A percentile compares a stretch with the other conserved stretches of the same genome.
Evolutionary conservation across 2,797 vertebrate species (phyloP).

Genomic region (Fistularia commersonii): DNA sequence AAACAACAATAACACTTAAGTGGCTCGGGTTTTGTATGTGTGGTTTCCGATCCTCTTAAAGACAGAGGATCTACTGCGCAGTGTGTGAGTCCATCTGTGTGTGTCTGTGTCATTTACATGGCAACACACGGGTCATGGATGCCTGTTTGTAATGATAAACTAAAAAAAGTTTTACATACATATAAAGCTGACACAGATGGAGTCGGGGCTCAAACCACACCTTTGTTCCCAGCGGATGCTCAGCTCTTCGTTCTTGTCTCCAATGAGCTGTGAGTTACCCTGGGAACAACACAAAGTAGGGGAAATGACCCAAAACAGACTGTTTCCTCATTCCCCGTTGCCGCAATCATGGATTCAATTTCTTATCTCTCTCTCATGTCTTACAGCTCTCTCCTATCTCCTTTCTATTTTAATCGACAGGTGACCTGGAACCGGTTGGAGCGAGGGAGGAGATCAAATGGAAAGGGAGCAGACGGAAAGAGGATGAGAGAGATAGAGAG

Average conservation of each 20-base stretch:
- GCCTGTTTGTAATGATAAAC: too few species aligned
- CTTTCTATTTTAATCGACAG: slow-evolving; percentile 51
- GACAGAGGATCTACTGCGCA: too few species aligned
- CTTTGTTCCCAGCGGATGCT: background rate
- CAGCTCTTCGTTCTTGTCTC: background rate
- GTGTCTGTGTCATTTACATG: too few species aligned
- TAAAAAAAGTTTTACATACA: background rate
- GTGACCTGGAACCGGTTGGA: slow-evolving; percentile 53
- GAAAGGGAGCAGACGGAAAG: slow-evolving; percentile 35
- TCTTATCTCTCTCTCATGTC: slow-evolving; percentile 21
- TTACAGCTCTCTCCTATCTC: slow-evolving; percentile 26
- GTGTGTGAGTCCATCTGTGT: too few species aligned
- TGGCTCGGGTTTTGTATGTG: too few species aligned
- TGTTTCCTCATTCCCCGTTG: slow-evolving; percentile 39
- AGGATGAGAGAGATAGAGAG: slow-evolving; percentile 42
- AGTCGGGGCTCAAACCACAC: background rate
- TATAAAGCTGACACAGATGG: background rate
- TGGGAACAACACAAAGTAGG: slow-evolving; percentile 25
- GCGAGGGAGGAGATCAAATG: slow-evolving; percentile 46
- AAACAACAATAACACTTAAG: too few species aligned
- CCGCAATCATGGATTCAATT: slow-evolving; percentile 50
- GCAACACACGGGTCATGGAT: too few species aligned
- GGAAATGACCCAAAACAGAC: slow-evolving; percentile 35
- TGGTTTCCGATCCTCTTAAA: too few species aligned
- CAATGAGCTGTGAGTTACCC: too few species aligned